Evolutionary conservation across 2,797 vertebrate species (phyloP).

Genomic region (Pachyuromys duprasi): DNA sequence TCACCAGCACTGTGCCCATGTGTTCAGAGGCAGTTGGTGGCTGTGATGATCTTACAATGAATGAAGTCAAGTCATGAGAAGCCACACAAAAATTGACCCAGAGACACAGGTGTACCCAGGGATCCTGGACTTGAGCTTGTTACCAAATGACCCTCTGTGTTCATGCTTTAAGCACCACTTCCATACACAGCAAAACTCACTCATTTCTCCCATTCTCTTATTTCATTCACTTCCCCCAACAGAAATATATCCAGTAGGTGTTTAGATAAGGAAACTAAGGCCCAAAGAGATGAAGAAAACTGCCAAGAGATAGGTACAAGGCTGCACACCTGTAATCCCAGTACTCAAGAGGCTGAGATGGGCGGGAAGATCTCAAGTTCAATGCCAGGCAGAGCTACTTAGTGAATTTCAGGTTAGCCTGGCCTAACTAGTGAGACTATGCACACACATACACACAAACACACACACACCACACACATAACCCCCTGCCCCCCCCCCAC

Average conservation of each 20-base stretch:
- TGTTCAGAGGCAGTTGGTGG: not conserved
- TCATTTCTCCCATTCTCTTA: conserved; percentile 4
- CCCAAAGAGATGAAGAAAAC: not conserved
- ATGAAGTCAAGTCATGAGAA: not conserved
- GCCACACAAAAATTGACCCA: not conserved
- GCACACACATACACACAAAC: not conserved
- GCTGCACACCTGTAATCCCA: not conserved
- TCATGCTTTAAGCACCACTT: not conserved
- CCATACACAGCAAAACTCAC: not conserved
- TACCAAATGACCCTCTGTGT: not conserved
- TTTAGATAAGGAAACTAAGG: not conserved
- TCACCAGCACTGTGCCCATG: not conserved
- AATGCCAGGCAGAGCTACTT: not conserved
- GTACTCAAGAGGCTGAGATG: not conserved
- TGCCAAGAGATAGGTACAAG: not conserved
- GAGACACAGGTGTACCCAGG: not conserved
- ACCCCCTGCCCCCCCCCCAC: too few species aligned
- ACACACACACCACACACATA: not conserved
- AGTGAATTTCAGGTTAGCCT: not conserved
- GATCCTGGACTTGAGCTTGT: not conserved
- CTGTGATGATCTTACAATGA: not conserved
- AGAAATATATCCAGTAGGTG: not conserved
- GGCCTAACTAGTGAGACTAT: not conserved
- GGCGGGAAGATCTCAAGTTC: not conserved
- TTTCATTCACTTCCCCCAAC: not conserved